Evolutionary conservation across 1,140 invertebrate species (phyloP).

Genomic region (Drosophila nebulosa): DNA sequence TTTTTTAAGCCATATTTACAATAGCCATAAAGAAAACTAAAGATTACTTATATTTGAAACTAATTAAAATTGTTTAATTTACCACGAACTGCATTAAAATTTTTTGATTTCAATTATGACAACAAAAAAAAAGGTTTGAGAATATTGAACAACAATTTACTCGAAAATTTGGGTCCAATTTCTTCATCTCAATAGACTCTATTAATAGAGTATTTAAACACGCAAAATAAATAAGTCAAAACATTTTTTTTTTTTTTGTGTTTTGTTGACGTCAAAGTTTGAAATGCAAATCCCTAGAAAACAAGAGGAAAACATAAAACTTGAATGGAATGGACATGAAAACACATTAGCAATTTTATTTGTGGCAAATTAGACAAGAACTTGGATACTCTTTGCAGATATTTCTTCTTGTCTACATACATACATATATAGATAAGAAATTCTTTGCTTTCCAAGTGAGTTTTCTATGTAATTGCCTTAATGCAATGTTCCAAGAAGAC

Average conservation of each 20-base stretch:
- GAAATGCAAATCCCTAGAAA: background rate
- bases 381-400: no score
- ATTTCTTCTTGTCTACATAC: no score
- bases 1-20: no score
- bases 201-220: background rate
- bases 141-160: no score
- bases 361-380: background rate
- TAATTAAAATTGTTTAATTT: no score
- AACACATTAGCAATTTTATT: background rate
- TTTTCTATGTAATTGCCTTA: background rate
- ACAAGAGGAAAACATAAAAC: background rate
- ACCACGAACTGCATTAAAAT: no score
- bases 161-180: no score
- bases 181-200: background rate
- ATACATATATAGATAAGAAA: background rate
- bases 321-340: background rate
- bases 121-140: no score
- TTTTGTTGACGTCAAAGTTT: constrained; percentile 30
- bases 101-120: no score
- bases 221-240: background rate
- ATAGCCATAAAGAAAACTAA: no score
- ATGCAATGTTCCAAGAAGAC: background rate
- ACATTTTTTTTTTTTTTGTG: background rate
- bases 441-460: background rate
- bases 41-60: no score